These are phyloP conservation scores for Sesia bembeciformis DNA, from an alignment of 2,888 invertebrate genomes.

Conservation along the genomic window DNA sequence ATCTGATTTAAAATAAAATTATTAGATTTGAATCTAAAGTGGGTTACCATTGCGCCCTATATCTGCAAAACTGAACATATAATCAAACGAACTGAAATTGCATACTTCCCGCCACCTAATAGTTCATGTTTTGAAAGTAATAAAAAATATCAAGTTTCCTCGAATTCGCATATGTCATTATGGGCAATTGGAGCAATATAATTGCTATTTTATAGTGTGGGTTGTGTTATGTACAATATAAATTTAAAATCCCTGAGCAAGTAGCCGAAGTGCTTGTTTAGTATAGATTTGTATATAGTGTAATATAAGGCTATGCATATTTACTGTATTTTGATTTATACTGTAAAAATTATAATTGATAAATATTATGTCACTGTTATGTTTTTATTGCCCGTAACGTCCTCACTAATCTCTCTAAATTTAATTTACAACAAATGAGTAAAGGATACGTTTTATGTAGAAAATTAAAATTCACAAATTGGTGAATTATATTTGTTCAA, in stretches of 20 bases:
- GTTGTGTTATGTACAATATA: slow-evolving; percentile 72
- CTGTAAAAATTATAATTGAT: background rate
- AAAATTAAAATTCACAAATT: slow-evolving; percentile 1
- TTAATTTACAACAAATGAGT: too few relatives aligned
- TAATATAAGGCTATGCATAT: slow-evolving; percentile 34
- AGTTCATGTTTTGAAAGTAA: too few relatives aligned
- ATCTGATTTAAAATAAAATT: too few relatives aligned
- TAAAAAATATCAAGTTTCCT: background rate
- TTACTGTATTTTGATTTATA: background rate
- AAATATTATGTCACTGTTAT: background rate
- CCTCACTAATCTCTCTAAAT: background rate
- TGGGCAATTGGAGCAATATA: slow-evolving; percentile 19
- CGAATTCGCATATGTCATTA: slow-evolving; percentile 21
- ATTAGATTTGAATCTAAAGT: too few relatives aligned
- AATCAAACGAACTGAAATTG: too few relatives aligned
- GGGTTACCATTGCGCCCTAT: too few relatives aligned
- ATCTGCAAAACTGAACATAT: too few relatives aligned
- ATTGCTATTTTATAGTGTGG: slow-evolving; percentile 68
- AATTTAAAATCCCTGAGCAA: slow-evolving; percentile 52
- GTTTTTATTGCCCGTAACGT: slow-evolving; percentile 1
- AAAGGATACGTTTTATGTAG: background rate
- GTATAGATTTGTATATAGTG: slow-evolving; percentile 62
- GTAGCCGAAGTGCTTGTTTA: slow-evolving; percentile 56
- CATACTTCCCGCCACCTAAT: too few relatives aligned
- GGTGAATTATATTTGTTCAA: background rate